Evolutionary conservation across 1,140 invertebrate genomes (phyloP), one percentile per base, ranked within the genome.

Genomic region (Aricia agestis): DNA sequence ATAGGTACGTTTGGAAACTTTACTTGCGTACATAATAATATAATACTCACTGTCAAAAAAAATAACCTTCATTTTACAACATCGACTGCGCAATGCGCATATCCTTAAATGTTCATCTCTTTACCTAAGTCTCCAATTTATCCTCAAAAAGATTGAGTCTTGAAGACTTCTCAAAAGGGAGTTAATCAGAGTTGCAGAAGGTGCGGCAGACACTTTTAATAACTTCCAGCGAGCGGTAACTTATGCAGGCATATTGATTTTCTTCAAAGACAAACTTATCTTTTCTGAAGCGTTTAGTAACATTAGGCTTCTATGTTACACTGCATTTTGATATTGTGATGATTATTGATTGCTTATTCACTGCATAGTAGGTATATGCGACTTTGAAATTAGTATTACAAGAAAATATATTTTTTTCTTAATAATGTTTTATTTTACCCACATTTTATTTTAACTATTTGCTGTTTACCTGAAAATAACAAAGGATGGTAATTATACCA

Each of bases 171-270:
- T 59, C 58, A 59, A 59, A 59, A 59, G 58, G 58, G 19, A 63
- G 59, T 63, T 63, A 13, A 63, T 63, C 59, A 19, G 7, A 63
- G 59, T 18, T 11, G 58, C 18, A 57, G 18, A 63, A 63, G 59
- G 59, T 63, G 59, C 59, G 18, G 59, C 18, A 63, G 59, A 63
- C 59, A 63, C 59, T 59, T 59, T 63, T 63, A 63, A 63, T 63
- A 63, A 63, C 17, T 63, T 63, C 17, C 59, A 31, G 59, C 59
- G 11, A 19, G 18, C 59, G 5, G 19, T 31, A 63, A 63, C 59
- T 63, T 63, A 63, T 63, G 59, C 59, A 63, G 19, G 18, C 59
- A 63, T 63, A 63, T 63, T 19, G 59, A 63, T 63, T 63, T 63
- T 63, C 10, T 25, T 25, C 59, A 25, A 19, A 63, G 17, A 31